Evolutionary conservation across 2,113 vertebrate genomes (phyloP).

Genomic region (Nibea albiflora): DNA sequence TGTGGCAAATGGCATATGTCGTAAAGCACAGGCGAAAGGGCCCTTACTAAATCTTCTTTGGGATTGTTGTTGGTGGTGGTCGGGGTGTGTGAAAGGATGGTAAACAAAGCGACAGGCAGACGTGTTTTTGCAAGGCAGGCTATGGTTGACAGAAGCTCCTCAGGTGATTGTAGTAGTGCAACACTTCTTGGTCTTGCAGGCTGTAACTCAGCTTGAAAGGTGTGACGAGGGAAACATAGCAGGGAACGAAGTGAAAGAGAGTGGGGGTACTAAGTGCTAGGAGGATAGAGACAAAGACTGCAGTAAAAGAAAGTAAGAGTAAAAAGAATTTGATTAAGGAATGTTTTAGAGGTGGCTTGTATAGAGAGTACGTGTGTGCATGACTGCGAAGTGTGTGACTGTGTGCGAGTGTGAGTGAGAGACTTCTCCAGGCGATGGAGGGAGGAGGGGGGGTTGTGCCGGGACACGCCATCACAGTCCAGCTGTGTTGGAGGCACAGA

Average conservation of each 20-base stretch:
- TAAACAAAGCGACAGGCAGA: constrained; percentile 62
- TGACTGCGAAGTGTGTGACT: not conserved
- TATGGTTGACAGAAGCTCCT: constrained; percentile 62
- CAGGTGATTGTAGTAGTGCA: constrained; percentile 63
- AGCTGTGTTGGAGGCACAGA: constrained; percentile 78
- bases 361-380: not conserved
- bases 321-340: constrained; percentile 21
- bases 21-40: constrained; percentile 36
- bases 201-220: constrained; percentile 71
- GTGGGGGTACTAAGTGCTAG: not conserved
- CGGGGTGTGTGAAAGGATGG: constrained; percentile 56
- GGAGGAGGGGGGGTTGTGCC: constrained; percentile 46
- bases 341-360: constrained; percentile 22
- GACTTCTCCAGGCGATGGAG: constrained; percentile 49
- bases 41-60: constrained; percentile 44
- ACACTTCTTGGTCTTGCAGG: constrained; percentile 58
- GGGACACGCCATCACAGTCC: constrained; percentile 64
- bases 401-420: constrained; percentile 15
- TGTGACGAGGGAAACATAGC: constrained; percentile 60
- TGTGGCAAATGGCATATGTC: constrained; percentile 66
- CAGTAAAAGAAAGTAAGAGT: constrained; percentile 24
- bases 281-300: constrained; percentile 8
- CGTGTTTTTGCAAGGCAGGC: constrained; percentile 49
- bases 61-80: constrained; percentile 34
- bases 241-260: constrained; percentile 20